Evolutionary conservation across 2,797 vertebrate genomes (phyloP).

Genomic region (Chelidonichthys spinosus): DNA sequence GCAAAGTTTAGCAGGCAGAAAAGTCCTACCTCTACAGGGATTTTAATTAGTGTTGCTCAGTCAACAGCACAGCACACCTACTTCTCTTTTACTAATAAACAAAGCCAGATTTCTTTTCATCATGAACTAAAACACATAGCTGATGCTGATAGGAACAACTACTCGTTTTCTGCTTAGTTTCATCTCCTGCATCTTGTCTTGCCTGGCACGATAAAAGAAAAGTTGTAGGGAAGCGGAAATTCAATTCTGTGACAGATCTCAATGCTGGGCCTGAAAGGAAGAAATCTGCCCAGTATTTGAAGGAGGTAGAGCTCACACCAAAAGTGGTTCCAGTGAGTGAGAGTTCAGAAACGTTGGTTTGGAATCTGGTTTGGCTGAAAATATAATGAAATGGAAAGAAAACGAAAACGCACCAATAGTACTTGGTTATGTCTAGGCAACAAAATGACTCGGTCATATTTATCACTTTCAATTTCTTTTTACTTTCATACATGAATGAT

Average conservation of each 20-base stretch:
- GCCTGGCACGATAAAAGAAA: constrained; percentile 55
- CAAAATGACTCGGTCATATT: no score
- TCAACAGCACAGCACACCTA: constrained; percentile 62
- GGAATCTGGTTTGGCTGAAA: not conserved
- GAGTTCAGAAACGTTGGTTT: not conserved
- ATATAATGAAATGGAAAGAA: no score
- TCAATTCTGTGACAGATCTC: constrained; percentile 55
- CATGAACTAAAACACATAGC: constrained; percentile 58
- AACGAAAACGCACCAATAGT: no score
- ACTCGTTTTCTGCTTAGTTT: constrained; percentile 45
- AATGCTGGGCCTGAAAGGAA: constrained; percentile 40
- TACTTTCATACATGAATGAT: not conserved
- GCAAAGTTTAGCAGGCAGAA: constrained; percentile 63
- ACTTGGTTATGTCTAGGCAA: no score
- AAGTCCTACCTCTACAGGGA: constrained; percentile 55
- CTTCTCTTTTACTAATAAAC: constrained; percentile 68
- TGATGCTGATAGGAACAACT: constrained; percentile 45
- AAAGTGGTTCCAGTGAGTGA: not conserved
- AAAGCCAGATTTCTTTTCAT: constrained; percentile 70
- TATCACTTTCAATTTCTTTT: not conserved
- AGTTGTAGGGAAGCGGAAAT: constrained; percentile 48
- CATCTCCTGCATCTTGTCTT: constrained; percentile 54
- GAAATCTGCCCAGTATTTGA: constrained; percentile 23
- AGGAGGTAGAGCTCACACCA: constrained; percentile 3
- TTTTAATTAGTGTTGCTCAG: constrained; percentile 74